Evolutionary conservation across 2,113 vertebrate genomes (phyloP), one percentile per base, ranked within the genome.

Genomic region (Centrocercus urophasianus): DNA sequence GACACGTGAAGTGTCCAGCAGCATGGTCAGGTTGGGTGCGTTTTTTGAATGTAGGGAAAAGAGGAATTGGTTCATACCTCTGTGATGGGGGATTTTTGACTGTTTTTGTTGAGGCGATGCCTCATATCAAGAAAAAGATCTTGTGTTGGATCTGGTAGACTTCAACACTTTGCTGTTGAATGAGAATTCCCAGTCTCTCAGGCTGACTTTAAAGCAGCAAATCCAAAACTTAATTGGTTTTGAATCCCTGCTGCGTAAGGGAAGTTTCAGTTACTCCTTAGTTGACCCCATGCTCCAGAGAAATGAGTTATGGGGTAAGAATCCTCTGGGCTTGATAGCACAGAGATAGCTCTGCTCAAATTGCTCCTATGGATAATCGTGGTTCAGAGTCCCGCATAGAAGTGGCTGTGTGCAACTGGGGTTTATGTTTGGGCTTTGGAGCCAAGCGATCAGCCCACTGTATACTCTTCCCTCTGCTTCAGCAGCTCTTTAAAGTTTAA

Each of bases 301-400:
- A 76, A 90, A 82, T 69, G 47, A 92, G 24, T 32, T 91, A 72
- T 88, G 56, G 64, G 30, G 14, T 84, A 75, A 78, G 83, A 92
- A 86, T 83, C 83, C 93, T 28, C 63, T 45, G 36, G n/a, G 18
- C 67, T 85, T 83, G 40, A 57, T 59, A 73, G 43, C 30, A 22
- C 16, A 8, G 61, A 40, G 17, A 9, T 71, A 72, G 34, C 48
- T 89, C 74, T 43, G 21, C 70, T 78, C 5, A 3, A 16, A 2
- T 1, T 73, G 11, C n/a, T 93, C 76, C 82, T 73, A 15, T 83
- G 78, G 87, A 82, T 93, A 91, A 84, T 82, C 17, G 28, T 78
- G 70, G 38, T 56, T 89, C 22, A 79, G 54, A 91, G 71, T 67
- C 75, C 73, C 43, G 80, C 89, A 89, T 91, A 54, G 87, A 91